Evolutionary conservation across 2,797 vertebrate genomes (phyloP).

Genomic region (Diplodus puntazzo): DNA sequence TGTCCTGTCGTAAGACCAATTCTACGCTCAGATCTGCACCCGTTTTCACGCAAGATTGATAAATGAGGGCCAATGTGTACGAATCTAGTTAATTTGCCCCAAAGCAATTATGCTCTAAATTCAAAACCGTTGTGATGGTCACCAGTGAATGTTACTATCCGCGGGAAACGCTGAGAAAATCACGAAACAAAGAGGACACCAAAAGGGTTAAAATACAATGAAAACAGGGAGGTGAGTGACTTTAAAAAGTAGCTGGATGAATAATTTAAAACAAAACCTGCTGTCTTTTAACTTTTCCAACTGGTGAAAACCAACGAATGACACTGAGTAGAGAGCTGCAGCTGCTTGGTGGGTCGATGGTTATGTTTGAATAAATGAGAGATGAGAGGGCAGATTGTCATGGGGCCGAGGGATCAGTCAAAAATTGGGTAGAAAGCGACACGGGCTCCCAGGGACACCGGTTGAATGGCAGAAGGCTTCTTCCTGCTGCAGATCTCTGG

Average conservation of each 20-base stretch:
- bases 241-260: conserved; percentile 34
- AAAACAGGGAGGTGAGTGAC: background rate
- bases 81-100: background rate
- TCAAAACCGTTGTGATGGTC: background rate
- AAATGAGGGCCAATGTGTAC: too few species aligned
- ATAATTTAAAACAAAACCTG: conserved; percentile 46
- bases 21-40: too few species aligned
- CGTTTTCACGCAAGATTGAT: too few species aligned
- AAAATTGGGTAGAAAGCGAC: conserved; percentile 29
- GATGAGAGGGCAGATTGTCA: conserved; percentile 61
- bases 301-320: conserved; percentile 42
- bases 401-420: conserved; percentile 52
- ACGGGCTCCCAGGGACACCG: conserved; percentile 42
- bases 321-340: conserved; percentile 44
- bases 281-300: conserved; percentile 54
- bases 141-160: background rate
- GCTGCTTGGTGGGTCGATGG: conserved; percentile 55
- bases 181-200: background rate
- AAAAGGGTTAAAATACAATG: background rate
- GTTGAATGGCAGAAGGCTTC: conserved; percentile 52
- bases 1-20: too few species aligned
- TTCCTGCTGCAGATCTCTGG: conserved; percentile 16
- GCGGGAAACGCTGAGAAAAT: background rate
- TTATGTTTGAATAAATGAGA: conserved; percentile 57
- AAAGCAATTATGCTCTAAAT: background rate